Conservation (phyloP, 2,888 invertebrate genomes). For the Eupeodes luniger region DNA sequence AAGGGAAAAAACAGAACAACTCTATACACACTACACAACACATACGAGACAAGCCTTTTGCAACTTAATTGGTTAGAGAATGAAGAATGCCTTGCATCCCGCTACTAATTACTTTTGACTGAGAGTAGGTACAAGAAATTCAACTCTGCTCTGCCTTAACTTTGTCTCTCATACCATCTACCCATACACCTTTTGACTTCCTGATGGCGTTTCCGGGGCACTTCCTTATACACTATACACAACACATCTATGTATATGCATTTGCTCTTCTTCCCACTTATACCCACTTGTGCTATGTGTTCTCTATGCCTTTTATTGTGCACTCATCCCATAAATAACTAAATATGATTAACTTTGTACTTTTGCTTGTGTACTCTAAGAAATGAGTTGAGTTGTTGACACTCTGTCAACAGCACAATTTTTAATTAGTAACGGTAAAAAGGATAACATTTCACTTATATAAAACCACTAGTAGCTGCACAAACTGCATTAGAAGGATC, state of each 20-base stretch:
- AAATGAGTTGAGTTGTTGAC: conserved; percentile 73
- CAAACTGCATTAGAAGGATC: conserved; percentile 52
- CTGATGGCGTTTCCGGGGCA: conserved; percentile 14
- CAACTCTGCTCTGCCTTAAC: neutral
- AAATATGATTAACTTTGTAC: conserved; percentile 67
- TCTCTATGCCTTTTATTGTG: conserved; percentile 4
- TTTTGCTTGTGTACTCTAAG: conserved; percentile 59
- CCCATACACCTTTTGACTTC: conserved; percentile 12
- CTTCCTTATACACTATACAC: conserved; percentile 23
- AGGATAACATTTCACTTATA: conserved; percentile 66
- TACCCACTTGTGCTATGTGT: neutral
- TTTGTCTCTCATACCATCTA: too few relatives aligned
- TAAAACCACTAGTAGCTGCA: conserved; percentile 61
- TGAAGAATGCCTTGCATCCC: conserved; percentile 62
- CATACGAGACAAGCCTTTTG: neutral
- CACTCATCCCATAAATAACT: conserved; percentile 46
- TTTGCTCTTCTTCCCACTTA: neutral
- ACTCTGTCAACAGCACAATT: conserved; percentile 73
- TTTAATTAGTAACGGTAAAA: conserved; percentile 69
- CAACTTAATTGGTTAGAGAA: conserved; percentile 55
- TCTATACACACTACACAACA: conserved; percentile 20
- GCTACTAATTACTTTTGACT: conserved; percentile 70
- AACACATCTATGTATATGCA: neutral
- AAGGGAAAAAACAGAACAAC: conserved; percentile 20
- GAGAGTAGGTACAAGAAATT: neutral